These are phyloP conservation scores for Pholis gunnellus DNA, from an alignment of 2,113 vertebrate genomes.

Conservation along the genomic window DNA sequence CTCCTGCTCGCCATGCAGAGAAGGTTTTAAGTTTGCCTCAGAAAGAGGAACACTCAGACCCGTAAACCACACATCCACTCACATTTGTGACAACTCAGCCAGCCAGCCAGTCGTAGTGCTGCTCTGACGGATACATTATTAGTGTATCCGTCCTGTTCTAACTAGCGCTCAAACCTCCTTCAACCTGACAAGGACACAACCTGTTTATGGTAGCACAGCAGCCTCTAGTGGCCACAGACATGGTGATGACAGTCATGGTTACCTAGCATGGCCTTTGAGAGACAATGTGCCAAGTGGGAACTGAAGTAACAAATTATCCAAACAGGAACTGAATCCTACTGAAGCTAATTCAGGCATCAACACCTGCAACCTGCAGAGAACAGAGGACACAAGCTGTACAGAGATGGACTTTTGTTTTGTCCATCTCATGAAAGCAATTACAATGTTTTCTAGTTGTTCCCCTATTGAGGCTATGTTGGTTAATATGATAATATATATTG, in stretches of 20 bases:
- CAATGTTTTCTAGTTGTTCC: neutral
- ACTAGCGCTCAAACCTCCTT: neutral
- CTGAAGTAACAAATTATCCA: neutral
- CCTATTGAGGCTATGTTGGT: neutral
- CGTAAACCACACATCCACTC: neutral
- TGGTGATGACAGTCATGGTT: neutral
- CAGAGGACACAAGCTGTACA: neutral
- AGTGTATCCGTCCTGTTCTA: neutral
- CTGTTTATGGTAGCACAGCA: conserved; percentile 55
- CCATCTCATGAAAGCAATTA: neutral
- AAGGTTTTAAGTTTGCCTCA: neutral
- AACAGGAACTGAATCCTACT: neutral
- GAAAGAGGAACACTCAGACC: neutral
- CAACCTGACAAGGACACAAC: neutral
- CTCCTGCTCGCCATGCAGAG: neutral
- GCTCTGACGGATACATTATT: neutral
- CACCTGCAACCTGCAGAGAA: neutral
- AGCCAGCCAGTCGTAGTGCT: neutral
- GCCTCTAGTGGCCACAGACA: conserved; percentile 70
- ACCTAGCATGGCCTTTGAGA: neutral
- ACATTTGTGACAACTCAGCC: neutral
- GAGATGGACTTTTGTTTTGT: neutral
- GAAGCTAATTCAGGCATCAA: neutral
- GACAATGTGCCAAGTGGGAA: neutral
- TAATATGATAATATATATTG: neutral